Base-by-base conservation (phyloP, 2,888 invertebrate genomes). In the Hipparchia sbordonii region DNA sequence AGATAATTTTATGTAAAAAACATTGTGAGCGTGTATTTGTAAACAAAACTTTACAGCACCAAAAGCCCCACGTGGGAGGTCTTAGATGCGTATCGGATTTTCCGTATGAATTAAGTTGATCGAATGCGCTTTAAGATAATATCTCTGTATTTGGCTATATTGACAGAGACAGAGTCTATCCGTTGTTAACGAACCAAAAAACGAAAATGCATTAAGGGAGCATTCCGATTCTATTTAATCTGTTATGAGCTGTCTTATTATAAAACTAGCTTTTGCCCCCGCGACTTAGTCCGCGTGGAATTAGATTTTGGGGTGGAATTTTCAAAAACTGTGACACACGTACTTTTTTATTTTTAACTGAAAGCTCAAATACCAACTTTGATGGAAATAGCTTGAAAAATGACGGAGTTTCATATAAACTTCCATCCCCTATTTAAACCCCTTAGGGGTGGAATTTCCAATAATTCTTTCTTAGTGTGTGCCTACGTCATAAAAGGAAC, bases 91-190 rank as follows among this genome's bases (percentile, higher is more conserved):
- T 81, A 80, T 82, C 81, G 76, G 76, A 78, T 77, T 81, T 74
- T 74, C 78, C 78, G 75, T 77, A 78, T 81, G 81, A 82, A 82
- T 83, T 80, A 82, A 84, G 81, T 79, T 79, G 79, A 84, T 80
- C 77, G 80, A 80, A 79, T 79, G 76, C 70, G 67, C 63, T 75
- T 67, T 74, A 76, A 74, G 76, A 76, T 73, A 72, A 67, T 73
- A 76, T 77, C 77, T 73, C 60, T 76, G 73, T 67, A 75, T 77
- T 74, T 76, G 74, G 69, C 67, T 70, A 70, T 70, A 71, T 75
- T 74, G 76, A 75, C 72, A 75, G 70, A 69, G 69, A 67, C 63
- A 60, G 51, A 75, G 61, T 66, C 45, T 65, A 61, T 45, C 71
- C 56, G 65, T 67, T 2, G 59, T 33, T 60, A 60, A 33, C 33